Conservation (phyloP, 2,888 invertebrate species). For the Druceiella hillmani region DNA sequence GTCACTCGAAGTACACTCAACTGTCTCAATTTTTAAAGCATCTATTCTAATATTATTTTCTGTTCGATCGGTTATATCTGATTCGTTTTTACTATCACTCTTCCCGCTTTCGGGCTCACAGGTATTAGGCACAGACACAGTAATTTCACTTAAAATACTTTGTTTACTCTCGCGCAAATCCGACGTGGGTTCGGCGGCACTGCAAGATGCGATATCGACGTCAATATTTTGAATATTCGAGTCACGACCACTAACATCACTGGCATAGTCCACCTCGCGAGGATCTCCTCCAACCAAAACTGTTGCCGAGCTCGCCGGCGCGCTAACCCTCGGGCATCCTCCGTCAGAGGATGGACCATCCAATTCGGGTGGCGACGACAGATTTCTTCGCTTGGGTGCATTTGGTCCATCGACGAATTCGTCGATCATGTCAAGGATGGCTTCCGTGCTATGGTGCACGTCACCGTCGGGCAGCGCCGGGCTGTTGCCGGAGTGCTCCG, state of each 20-base stretch:
- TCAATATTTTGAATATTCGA: not conserved
- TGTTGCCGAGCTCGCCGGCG: too few species aligned
- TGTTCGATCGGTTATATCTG: conserved; percentile 38
- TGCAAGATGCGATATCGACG: not conserved
- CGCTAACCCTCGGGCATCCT: too few species aligned
- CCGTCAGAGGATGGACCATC: too few species aligned
- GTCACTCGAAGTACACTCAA: conserved; percentile 47
- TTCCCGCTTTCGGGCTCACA: not conserved
- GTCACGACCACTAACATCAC: not conserved
- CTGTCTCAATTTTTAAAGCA: conserved; percentile 45
- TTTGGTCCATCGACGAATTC: conserved; percentile 47
- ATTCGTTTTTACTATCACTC: conserved; percentile 19
- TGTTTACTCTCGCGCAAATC: not conserved
- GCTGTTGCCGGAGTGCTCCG: not conserved
- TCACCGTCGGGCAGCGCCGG: conserved; percentile 34
- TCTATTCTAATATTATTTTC: conserved; percentile 42
- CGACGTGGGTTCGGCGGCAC: not conserved
- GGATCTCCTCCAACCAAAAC: too few species aligned
- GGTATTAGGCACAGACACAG: not conserved
- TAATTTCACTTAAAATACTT: too few species aligned
- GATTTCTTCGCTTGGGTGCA: conserved; percentile 40
- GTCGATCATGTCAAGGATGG: conserved; percentile 50
- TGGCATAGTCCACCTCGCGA: too few species aligned
- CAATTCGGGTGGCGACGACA: conserved; percentile 30
- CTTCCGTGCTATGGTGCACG: conserved; percentile 48